Conservation (phyloP, 2,888 invertebrate genomes). For the Himalopsyche japonica region DNA sequence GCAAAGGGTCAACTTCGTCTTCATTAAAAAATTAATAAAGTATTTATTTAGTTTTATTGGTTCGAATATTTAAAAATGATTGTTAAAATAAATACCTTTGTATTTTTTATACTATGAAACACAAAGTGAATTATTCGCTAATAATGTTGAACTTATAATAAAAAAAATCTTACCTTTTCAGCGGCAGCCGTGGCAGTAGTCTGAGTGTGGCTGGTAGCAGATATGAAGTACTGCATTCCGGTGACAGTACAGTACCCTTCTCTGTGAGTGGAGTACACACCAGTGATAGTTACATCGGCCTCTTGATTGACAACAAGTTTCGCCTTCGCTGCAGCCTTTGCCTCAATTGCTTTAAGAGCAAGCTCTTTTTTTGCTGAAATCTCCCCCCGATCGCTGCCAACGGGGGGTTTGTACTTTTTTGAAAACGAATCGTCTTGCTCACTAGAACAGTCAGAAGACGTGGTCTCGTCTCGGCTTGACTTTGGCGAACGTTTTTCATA, state of each 20-base stretch:
- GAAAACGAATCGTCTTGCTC: conserved; percentile 55
- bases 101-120: too few species aligned
- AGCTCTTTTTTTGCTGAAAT: conserved; percentile 43
- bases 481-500: conserved; percentile 74
- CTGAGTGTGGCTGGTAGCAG: conserved; percentile 83
- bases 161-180: conserved; percentile 59
- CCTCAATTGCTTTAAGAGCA: conserved; percentile 43
- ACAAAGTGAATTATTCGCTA: too few species aligned
- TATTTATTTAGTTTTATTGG: too few species aligned
- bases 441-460: conserved; percentile 62
- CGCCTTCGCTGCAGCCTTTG: conserved; percentile 55
- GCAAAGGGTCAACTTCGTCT: too few species aligned
- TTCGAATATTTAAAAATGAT: too few species aligned
- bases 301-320: conserved; percentile 83
- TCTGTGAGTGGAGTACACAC: conserved; percentile 81
- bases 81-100: too few species aligned
- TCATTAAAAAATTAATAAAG: too few species aligned
- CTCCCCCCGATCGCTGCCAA: conserved; percentile 45
- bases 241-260: conserved; percentile 84
- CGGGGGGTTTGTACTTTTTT: conserved; percentile 54
- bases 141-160: too few species aligned
- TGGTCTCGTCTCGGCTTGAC: conserved; percentile 60
- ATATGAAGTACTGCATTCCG: conserved; percentile 85
- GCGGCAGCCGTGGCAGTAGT: conserved; percentile 82
- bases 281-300: conserved; percentile 85